Evolutionary conservation across 1,140 invertebrate genomes (phyloP), one percentile per base, ranked within the genome.

Genomic region (Drosophila willistoni): DNA sequence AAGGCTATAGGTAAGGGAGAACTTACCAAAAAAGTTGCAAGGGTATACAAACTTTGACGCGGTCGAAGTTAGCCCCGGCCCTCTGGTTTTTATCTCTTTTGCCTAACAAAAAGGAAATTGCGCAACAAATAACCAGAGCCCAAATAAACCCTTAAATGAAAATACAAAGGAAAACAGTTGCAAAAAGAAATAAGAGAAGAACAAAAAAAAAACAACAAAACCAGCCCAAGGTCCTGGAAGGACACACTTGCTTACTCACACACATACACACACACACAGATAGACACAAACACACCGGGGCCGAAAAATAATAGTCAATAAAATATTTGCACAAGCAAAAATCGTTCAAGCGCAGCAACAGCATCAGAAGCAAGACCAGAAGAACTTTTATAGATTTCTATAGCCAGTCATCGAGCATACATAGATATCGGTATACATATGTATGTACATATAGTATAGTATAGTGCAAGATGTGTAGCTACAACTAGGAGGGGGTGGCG

Each of bases 241-340:
- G 29, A 64, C 56, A 34, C 44, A 51, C 44, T 51, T 51, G 44
- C 44, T 51, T 51, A 75, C 64, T 33, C 56, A 19, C 71, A 62
- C 14, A 77, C 56, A 19, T 56, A 61, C 19, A 41, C 47, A 39
- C 75, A 77, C 71, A 25, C 22, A 25, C 22, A 25, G 22, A 25
- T 25, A 77, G 56, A 19, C 71, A 61, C 19, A 41, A 56, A 41
- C 57, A 77, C 75, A 77, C 71, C 70, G 64, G 64, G 67, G 55
- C 68, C 81, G 81, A 81, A 67, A 77, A 82, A 83, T 87, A 83
- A 87, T 87, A 87, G 83, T 87, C 83, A 87, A 87, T 87, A 87
- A 87, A 87, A 87, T 87, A 87, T 87, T 86, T 86, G 83, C 83
- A 82, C 78, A 72, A 78, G 56, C 83, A 79, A 71, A 86, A 86